Base-by-base conservation (phyloP, 2,888 invertebrate genomes). In the Prostheceraeus crozeri region DNA sequence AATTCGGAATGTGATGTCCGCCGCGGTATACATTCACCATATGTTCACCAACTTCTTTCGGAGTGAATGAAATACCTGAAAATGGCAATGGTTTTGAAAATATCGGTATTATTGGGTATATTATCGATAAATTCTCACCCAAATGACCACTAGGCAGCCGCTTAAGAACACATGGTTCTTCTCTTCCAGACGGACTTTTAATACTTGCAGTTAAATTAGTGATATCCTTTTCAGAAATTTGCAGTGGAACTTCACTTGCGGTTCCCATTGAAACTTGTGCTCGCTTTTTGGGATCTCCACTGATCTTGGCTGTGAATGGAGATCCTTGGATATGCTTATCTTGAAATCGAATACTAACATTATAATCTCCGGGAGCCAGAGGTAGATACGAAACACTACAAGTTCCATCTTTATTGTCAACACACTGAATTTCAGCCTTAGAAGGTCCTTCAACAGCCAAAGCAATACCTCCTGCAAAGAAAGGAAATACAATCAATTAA, bases 391-490 rank as follows among this genome's bases (percentile, higher is more conserved):
- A 87, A 1, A 94, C 94, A 0, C 89, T 89, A 75, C 87, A 87
- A 0, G 96, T 94, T 46, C 96, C 96, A 72, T 98, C 94, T 78
- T 93, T 90, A 80, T 96, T 96, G 78, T 96, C 94, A 69, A 89
- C 87, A 70, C 93, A 94, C 63, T 85, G 85, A 68, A 91, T 90
- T 73, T 82, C 93, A 82, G 79, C 93, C 86, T 81, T 96, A 84
- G 83, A 91, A 83, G 73, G 94, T 83, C 73, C 96, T 85, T 96
- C 96, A 21, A 98, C 91, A 54, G 93, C 89, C 81, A 96, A 84
- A 1, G 90, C 86, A 33, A 96, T 80, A 28, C 93, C 93, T 55
- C 86, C 86, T 79, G 62, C 14, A 58, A 53, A 28, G 16, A 23
- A 11, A 55, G 48, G 11, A 6, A 56, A 8, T 8, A 40, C n/a